Percentiles rank a stretch among this genome's conserved stretches.
Conservation (phyloP, 2,797 vertebrate genomes). For the Rhabdomys pumilio region DNA sequence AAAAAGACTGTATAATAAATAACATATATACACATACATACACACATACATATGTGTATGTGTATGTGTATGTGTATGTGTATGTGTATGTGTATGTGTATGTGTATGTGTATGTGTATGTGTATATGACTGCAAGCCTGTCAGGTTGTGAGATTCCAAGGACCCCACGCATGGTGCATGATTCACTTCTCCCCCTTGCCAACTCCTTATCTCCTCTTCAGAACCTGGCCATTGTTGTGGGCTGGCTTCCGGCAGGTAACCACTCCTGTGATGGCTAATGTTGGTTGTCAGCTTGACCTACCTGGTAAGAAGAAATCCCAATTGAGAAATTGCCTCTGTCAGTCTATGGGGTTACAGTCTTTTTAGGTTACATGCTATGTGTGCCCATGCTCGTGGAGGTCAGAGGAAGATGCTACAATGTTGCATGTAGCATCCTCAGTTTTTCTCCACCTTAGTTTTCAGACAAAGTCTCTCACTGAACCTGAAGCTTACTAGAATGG, state of each 20-base stretch:
- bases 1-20: too few species aligned
- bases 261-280: not conserved
- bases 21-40: too few species aligned
- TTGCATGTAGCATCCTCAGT: not conserved
- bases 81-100: too few species aligned
- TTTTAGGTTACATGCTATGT: too few species aligned
- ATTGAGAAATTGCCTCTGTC: not conserved
- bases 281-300: not conserved
- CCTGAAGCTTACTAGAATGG: not conserved
- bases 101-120: too few species aligned
- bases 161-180: not conserved
- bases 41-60: too few species aligned
- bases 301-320: not conserved
- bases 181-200: not conserved
- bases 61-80: too few species aligned
- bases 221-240: not conserved
- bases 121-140: too few species aligned
- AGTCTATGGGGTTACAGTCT: too few species aligned
- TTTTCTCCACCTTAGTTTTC: not conserved
- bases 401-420: not conserved
- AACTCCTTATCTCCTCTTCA: not conserved
- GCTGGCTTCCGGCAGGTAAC: not conserved
- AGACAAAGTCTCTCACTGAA: not conserved
- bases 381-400: not conserved
- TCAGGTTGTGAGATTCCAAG: not conserved